Evolutionary conservation across 2,113 vertebrate genomes (phyloP).

Genomic region (Saccopteryx bilineata): DNA sequence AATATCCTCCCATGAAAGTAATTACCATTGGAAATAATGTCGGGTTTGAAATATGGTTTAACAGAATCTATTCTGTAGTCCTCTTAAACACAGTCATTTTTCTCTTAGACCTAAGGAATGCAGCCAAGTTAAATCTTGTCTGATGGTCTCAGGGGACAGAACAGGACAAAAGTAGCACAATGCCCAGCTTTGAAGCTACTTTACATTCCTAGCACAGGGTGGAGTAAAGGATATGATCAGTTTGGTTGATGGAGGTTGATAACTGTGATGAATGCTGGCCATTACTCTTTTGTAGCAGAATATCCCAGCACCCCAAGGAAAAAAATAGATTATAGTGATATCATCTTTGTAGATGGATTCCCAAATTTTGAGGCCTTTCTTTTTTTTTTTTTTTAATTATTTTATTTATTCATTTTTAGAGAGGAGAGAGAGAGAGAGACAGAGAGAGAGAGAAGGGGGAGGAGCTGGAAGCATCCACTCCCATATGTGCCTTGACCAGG

Average conservation of each 20-base stretch:
- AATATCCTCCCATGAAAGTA: slow-evolving; percentile 99
- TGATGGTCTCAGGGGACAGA: slow-evolving; percentile 45
- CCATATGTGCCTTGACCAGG: no score
- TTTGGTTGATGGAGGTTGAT: neutral
- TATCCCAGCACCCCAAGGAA: neutral
- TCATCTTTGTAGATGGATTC: neutral
- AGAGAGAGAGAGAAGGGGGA: no score
- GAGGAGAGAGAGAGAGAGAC: no score
- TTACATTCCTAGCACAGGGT: slow-evolving; percentile 9
- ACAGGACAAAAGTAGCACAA: neutral
- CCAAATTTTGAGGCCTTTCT: neutral
- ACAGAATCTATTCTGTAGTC: neutral
- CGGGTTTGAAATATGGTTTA: slow-evolving; percentile 29
- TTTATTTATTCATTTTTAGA: no score
- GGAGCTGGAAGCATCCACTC: no score
- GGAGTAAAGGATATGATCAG: neutral
- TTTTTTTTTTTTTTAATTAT: no score
- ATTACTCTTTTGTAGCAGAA: neutral
- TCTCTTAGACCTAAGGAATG: neutral
- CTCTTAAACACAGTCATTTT: slow-evolving; percentile 29
- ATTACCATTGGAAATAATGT: slow-evolving; percentile 78
- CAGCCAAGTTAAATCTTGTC: neutral
- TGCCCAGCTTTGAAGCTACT: neutral
- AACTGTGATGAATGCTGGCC: neutral
- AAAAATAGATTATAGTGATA: neutral